Conservation (phyloP, 2,113 vertebrate genomes). For the Drymodes brunneopygia region DNA sequence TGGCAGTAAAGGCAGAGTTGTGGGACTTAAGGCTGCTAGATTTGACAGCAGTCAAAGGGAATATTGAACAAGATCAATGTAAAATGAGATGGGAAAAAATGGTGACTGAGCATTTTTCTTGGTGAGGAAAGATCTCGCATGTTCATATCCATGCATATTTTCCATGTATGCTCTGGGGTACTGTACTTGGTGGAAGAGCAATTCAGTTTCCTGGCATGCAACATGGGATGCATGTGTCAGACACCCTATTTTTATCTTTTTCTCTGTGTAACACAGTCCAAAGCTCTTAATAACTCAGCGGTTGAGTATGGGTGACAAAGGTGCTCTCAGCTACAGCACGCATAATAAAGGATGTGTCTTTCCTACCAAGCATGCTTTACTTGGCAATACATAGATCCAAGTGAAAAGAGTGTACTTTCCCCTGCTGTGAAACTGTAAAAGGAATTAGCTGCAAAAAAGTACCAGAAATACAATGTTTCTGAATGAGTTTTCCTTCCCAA, state of each 20-base stretch:
- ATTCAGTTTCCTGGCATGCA: constrained; percentile 36
- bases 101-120: not conserved
- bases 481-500: not conserved
- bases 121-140: constrained; percentile 5
- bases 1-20: not conserved
- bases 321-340: not conserved
- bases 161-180: constrained; percentile 50
- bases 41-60: not conserved
- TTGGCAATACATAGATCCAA: not conserved
- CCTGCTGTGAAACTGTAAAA: not conserved
- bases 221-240: constrained; percentile 56
- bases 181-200: not conserved
- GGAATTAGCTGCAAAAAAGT: not conserved
- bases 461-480: not conserved
- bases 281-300: not conserved
- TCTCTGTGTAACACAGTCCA: constrained; percentile 39
- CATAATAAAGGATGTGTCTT: not conserved
- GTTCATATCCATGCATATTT: constrained; percentile 27
- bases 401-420: not conserved
- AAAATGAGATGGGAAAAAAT: not conserved
- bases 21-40: rapidly evolving
- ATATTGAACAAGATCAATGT: not conserved
- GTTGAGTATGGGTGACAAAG: not conserved
- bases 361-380: not conserved
- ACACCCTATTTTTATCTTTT: constrained; percentile 65